phyloP scores from a whole-genome alignment of 1,140 invertebrate genomes.

The Drosophila baimaii region DNA sequence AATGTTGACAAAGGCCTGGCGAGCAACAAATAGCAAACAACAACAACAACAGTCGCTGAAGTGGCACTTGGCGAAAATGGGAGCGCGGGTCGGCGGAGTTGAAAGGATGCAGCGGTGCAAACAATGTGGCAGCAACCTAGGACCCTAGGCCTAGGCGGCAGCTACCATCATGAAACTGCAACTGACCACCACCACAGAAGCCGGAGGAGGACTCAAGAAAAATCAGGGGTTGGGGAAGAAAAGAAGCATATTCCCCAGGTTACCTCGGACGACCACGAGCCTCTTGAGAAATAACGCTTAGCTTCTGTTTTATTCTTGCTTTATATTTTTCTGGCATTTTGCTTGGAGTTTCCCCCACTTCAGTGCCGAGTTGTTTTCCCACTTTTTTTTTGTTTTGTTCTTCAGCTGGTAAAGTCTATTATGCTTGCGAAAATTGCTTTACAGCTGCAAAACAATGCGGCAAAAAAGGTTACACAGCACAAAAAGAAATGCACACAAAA shows the following conservation, averaged over 20 bases:
- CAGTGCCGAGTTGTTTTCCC: slow-evolving; percentile 26
- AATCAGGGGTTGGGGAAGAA: neutral
- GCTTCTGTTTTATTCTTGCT: slow-evolving; percentile 45
- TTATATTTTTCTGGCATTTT: slow-evolving; percentile 71
- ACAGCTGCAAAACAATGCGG: slow-evolving; percentile 78
- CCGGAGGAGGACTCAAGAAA: neutral
- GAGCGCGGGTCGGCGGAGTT: slow-evolving; percentile 39
- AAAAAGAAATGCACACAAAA: slow-evolving; percentile 74
- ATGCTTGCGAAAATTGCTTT: slow-evolving; percentile 80
- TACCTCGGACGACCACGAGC: slow-evolving; percentile 26
- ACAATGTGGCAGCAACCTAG: slow-evolving; percentile 26
- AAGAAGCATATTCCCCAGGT: slow-evolving; percentile 49
- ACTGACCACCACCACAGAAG: slow-evolving; percentile 64
- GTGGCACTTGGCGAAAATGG: slow-evolving; percentile 59
- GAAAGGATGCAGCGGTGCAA: slow-evolving; percentile 48
- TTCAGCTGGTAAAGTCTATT: slow-evolving; percentile 74
- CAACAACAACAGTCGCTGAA: slow-evolving; percentile 54
- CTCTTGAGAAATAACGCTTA: slow-evolving; percentile 78
- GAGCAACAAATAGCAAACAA: slow-evolving; percentile 49
- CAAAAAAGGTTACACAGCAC: slow-evolving; percentile 77
- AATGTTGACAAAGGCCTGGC: slow-evolving; percentile 63
- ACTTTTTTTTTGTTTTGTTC: slow-evolving; percentile 20
- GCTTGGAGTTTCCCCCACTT: slow-evolving; percentile 44
- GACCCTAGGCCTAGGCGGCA: slow-evolving; percentile 29
- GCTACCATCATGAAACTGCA: slow-evolving; percentile 10